phyloP scores from a whole-genome alignment of 2,888 invertebrate genomes.

The Platynereis dumerilii region DNA sequence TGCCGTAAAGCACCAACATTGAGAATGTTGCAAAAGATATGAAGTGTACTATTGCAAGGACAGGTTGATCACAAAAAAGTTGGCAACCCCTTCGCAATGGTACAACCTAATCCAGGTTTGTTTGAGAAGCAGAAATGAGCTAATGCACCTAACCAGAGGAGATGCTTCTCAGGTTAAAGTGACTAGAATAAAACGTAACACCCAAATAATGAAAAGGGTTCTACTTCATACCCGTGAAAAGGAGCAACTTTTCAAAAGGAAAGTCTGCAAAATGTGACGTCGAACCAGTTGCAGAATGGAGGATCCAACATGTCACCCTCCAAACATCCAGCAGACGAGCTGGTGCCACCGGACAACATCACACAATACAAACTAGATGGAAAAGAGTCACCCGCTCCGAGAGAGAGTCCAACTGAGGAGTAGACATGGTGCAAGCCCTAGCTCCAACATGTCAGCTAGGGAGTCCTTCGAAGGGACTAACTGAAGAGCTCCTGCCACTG shows the following conservation, averaged over 20 bases:
- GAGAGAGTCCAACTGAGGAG: neutral
- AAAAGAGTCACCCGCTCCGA: too few relatives aligned
- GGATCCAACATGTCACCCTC: slow-evolving; percentile 8
- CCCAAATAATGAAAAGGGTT: too few relatives aligned
- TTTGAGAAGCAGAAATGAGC: too few relatives aligned
- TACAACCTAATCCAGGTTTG: slow-evolving; percentile 14
- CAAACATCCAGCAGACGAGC: slow-evolving; percentile 20
- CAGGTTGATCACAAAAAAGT: slow-evolving; percentile 7
- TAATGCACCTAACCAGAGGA: too few relatives aligned
- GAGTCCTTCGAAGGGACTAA: slow-evolving; percentile 11
- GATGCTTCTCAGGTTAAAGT: too few relatives aligned
- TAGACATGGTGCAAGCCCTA: slow-evolving; percentile 29
- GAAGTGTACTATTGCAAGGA: slow-evolving; percentile 9
- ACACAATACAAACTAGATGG: too few relatives aligned
- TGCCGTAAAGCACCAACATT: slow-evolving; percentile 9
- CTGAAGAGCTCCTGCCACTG: neutral
- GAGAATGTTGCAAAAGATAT: slow-evolving; percentile 4
- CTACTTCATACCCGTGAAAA: too few relatives aligned
- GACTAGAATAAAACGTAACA: too few relatives aligned
- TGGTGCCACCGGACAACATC: too few relatives aligned
- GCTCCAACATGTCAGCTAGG: slow-evolving; percentile 39
- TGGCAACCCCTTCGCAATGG: slow-evolving; percentile 20
- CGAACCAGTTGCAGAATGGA: neutral
- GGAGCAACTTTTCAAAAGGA: too few relatives aligned
- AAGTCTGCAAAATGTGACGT: too few relatives aligned